These are phyloP conservation scores for Andrena flavipes DNA, from an alignment of 2,888 invertebrate genomes.

Conservation along the genomic window DNA sequence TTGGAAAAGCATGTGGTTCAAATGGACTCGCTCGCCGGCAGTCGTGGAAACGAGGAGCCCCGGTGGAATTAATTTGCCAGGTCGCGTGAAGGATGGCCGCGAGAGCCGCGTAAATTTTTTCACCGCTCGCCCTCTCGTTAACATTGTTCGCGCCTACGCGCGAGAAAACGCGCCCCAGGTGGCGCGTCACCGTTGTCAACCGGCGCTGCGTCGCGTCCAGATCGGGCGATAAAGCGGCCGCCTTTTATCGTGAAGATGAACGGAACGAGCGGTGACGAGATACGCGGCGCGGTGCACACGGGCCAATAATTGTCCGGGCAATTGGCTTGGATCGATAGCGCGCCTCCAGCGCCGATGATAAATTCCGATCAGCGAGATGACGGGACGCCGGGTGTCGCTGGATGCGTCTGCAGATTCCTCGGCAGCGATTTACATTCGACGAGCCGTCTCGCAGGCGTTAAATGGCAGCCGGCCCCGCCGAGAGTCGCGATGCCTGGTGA, in stretches of 20 bases:
- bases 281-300: conserved; percentile 21
- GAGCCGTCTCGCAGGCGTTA: neutral
- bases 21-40: neutral
- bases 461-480: neutral
- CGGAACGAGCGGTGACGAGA: conserved; percentile 31
- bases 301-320: conserved; percentile 50
- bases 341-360: conserved; percentile 26
- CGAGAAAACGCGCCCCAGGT: conserved; percentile 67
- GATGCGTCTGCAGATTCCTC: conserved; percentile 15
- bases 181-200: conserved; percentile 64
- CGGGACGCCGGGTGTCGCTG: neutral
- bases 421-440: conserved; percentile 20
- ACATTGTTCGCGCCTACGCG: conserved; percentile 66
- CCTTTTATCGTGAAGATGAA: conserved; percentile 52
- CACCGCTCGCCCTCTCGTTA: conserved; percentile 61
- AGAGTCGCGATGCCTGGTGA: too few relatives aligned
- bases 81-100: conserved; percentile 30
- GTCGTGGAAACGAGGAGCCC: conserved; percentile 18
- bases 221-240: conserved; percentile 64
- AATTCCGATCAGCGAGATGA: conserved; percentile 29
- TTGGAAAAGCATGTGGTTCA: neutral
- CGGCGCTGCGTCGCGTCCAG: conserved; percentile 54
- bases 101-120: conserved; percentile 57
- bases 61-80: conserved; percentile 19
- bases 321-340: conserved; percentile 42